Evolutionary conservation across 23 tunicate genomes (phyloP).

Genomic region (Botrylloides violaceus): DNA sequence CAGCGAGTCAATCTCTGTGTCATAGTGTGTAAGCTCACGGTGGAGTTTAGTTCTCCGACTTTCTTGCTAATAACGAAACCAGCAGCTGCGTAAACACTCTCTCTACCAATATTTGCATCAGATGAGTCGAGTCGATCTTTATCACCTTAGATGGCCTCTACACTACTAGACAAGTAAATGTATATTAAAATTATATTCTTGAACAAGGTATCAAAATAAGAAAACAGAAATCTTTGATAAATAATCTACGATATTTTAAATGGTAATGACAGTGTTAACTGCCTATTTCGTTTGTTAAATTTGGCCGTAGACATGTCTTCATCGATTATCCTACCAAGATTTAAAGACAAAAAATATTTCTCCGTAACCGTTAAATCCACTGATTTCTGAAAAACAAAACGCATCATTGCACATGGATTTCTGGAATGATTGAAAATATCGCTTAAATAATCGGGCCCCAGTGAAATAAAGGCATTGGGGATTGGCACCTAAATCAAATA

Average conservation of each 20-base stretch:
- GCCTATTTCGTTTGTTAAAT: constrained; percentile 24
- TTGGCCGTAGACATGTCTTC: constrained; percentile 42
- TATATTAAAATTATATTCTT: not conserved
- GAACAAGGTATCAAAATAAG: not conserved
- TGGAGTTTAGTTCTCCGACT: no score
- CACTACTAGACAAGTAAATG: not conserved
- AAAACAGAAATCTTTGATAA: not conserved
- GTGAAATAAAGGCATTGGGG: no score
- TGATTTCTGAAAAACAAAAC: constrained; percentile 33
- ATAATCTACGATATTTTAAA: not conserved
- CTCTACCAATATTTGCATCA: no score
- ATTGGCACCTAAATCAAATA: not conserved
- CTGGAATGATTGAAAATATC: no score
- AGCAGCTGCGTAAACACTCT: no score
- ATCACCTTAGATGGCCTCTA: no score
- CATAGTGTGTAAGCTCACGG: no score
- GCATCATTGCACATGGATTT: no score
- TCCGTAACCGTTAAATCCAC: constrained; percentile 44
- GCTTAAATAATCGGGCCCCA: no score
- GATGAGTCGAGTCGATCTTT: no score
- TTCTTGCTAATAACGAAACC: no score
- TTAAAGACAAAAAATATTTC: constrained; percentile 28
- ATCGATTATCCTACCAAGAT: constrained; percentile 16
- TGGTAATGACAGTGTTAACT: not conserved
- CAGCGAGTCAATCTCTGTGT: no score